Evolutionary conservation across 2,113 vertebrate species (phyloP).

Genomic region (Helogale parvula): DNA sequence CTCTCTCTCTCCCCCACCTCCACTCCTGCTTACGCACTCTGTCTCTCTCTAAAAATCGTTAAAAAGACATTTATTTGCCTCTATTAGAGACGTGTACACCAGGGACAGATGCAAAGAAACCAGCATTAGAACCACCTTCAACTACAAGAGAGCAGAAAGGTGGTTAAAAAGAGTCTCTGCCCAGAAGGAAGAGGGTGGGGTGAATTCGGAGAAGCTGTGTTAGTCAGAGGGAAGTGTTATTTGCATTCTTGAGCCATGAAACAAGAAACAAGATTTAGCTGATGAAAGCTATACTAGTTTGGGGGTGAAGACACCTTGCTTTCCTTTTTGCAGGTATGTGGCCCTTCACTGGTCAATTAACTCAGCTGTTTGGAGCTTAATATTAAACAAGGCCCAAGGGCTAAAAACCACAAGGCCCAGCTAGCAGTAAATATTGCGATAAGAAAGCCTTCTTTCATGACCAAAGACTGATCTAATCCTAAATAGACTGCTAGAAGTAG

Average conservation of each 20-base stretch:
- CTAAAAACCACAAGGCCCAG: background rate
- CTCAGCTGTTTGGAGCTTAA: background rate
- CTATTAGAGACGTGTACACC: background rate
- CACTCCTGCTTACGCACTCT: too few relatives aligned
- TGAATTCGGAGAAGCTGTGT: background rate
- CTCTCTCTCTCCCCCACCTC: too few relatives aligned
- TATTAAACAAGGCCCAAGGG: background rate
- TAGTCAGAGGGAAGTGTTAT: background rate
- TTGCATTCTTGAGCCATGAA: constrained; percentile 5
- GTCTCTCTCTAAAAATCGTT: too few relatives aligned
- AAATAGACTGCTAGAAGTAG: background rate
- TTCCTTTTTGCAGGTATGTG: constrained; percentile 48
- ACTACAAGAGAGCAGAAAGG: background rate
- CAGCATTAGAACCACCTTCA: background rate
- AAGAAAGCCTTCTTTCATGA: background rate
- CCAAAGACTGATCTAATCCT: background rate
- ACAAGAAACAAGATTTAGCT: constrained; percentile 31
- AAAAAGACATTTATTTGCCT: background rate
- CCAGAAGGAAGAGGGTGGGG: background rate
- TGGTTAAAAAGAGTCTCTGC: background rate
- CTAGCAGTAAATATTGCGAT: background rate
- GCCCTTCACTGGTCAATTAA: constrained; percentile 4
- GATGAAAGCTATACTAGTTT: background rate
- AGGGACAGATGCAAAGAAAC: background rate
- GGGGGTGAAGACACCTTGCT: background rate